These are phyloP conservation scores for Oedothorax gibbosus DNA, from an alignment of 1,140 invertebrate genomes.

Conservation along the genomic window DNA sequence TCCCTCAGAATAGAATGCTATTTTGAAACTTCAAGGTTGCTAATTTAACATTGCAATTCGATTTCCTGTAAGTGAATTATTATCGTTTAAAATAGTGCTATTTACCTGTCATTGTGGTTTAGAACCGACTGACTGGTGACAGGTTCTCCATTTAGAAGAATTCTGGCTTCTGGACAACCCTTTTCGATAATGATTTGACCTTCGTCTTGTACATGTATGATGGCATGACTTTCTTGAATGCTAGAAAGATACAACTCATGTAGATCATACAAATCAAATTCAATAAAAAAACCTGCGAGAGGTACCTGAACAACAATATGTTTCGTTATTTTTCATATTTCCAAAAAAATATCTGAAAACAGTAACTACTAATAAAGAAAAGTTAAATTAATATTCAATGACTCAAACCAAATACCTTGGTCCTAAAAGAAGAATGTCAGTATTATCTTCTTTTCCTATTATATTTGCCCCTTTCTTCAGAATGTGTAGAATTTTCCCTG, in stretches of 20 bases:
- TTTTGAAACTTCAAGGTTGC: no score
- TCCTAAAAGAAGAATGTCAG: constrained; percentile 72
- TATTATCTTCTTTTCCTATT: constrained; percentile 70
- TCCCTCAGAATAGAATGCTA: no score
- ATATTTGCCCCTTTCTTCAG: constrained; percentile 70
- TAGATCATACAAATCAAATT: no score
- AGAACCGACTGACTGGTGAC: constrained; percentile 70
- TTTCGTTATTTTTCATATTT: background rate
- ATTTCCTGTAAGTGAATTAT: background rate
- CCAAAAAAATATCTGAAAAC: background rate
- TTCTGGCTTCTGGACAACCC: constrained; percentile 68
- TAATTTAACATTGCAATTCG: no score
- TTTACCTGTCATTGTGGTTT: constrained; percentile 74
- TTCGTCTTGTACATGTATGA: constrained; percentile 68
- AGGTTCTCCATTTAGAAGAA: constrained; percentile 73
- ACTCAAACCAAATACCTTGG: constrained; percentile 68
- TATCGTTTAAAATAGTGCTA: background rate
- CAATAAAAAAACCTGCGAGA: no score
- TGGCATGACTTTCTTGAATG: constrained; percentile 73
- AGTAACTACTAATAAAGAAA: background rate
- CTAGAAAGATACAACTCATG: constrained; percentile 64
- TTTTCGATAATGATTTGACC: constrained; percentile 71
- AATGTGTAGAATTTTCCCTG: constrained; percentile 74
- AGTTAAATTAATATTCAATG: background rate
- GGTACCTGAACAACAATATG: no score